phyloP scores from a whole-genome alignment of 1,140 invertebrate genomes.

The Caenorhabditis inopinata region DNA sequence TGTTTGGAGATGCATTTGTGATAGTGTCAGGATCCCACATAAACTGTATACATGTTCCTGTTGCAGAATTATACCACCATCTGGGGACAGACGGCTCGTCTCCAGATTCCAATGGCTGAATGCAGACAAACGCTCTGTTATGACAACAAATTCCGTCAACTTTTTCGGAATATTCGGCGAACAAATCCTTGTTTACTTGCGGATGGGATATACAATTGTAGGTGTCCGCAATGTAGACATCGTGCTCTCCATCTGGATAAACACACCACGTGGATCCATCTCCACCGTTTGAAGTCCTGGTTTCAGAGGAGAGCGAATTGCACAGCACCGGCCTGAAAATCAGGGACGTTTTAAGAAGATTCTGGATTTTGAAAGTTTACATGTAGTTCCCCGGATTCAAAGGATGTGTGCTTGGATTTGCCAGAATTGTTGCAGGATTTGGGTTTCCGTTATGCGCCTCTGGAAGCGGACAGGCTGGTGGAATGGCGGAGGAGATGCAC shows the following conservation, averaged over 20 bases:
- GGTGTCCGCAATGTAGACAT: constrained; percentile 61
- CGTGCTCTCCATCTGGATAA: constrained; percentile 61
- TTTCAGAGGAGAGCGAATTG: constrained; percentile 56
- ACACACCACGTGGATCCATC: constrained; percentile 63
- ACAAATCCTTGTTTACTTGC: constrained; percentile 58
- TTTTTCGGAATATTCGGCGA: constrained; percentile 60
- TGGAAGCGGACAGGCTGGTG: constrained; percentile 60
- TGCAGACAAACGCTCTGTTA: constrained; percentile 61
- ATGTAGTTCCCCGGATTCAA: constrained; percentile 59
- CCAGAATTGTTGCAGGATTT: constrained; percentile 61
- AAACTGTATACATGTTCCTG: constrained; percentile 62
- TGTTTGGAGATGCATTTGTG: constrained; percentile 62
- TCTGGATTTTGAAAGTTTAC: background rate
- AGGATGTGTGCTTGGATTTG: constrained; percentile 60
- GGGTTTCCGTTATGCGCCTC: constrained; percentile 62
- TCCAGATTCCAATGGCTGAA: constrained; percentile 63
- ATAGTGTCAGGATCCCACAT: constrained; percentile 61
- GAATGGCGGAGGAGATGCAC: constrained; percentile 54
- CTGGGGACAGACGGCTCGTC: constrained; percentile 61
- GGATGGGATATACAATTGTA: constrained; percentile 64
- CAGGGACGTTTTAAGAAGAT: too few species aligned
- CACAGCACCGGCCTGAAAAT: constrained; percentile 56
- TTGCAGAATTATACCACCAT: constrained; percentile 64
- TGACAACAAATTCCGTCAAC: constrained; percentile 64
- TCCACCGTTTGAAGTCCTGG: constrained; percentile 53